Evolutionary conservation across 1,140 invertebrate genomes (phyloP).

Genomic region (Nephotettix cincticeps): DNA sequence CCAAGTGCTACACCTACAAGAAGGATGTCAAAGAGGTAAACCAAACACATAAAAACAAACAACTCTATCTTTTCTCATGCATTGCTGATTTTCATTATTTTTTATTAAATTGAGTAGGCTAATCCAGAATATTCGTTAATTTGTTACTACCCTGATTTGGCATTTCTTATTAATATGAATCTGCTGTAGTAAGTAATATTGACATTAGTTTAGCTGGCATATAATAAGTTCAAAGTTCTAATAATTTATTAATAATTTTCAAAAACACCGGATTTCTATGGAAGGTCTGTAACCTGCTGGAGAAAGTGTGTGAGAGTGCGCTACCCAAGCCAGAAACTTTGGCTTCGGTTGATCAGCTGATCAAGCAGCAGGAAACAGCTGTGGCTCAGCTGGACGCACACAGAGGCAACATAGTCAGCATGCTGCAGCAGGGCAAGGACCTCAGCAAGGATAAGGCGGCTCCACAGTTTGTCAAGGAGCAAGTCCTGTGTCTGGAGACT

Average conservation of each 20-base stretch:
- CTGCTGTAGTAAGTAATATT: too few species aligned
- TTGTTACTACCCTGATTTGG: too few species aligned
- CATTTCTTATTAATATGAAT: too few species aligned
- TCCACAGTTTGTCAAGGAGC: constrained; percentile 79
- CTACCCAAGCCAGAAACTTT: constrained; percentile 66
- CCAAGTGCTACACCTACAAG: constrained; percentile 88
- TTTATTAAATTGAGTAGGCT: too few species aligned
- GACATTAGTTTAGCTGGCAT: too few species aligned
- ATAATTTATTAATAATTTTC: too few species aligned
- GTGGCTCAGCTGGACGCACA: constrained; percentile 83
- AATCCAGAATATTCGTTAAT: too few species aligned
- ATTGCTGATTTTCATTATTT: too few species aligned
- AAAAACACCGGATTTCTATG: too few species aligned
- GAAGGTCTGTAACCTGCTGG: constrained; percentile 62
- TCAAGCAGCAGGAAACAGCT: constrained; percentile 75
- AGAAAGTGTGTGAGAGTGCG: constrained; percentile 69
- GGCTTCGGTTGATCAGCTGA: constrained; percentile 70
- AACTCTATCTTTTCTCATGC: too few species aligned
- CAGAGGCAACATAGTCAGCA: constrained; percentile 80
- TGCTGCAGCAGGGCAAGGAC: constrained; percentile 88
- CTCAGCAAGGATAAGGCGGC: constrained; percentile 71
- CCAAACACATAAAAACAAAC: too few species aligned
- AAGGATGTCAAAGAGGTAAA: constrained; percentile 81
- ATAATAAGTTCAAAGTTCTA: too few species aligned
- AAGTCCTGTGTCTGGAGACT: constrained; percentile 79